phyloP scores from a whole-genome alignment of 2,888 invertebrate genomes.

The Drosophila mayaguana region DNA sequence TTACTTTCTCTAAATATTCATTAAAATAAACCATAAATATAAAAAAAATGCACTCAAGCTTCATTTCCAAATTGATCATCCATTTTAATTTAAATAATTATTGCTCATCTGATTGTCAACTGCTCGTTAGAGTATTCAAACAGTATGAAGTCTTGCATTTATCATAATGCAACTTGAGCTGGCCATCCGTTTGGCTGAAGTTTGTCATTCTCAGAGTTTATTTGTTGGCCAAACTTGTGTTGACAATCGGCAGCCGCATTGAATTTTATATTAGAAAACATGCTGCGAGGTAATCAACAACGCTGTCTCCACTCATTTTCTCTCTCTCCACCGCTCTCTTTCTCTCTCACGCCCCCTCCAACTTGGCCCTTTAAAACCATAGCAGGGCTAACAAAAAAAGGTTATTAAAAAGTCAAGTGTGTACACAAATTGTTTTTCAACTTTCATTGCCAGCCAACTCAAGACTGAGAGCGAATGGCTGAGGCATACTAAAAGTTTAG shows the following conservation, averaged over 20 bases:
- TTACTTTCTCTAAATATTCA: not conserved
- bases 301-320: not conserved
- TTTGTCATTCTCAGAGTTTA: conserved; percentile 15
- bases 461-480: not conserved
- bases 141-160: not conserved
- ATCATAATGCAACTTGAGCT: not conserved
- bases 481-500: conserved; percentile 20
- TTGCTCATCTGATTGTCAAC: not conserved
- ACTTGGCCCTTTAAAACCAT: conserved; percentile 12
- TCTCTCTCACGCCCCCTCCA: not conserved
- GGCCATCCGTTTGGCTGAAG: not conserved
- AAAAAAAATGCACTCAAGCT: not conserved
- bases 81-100: not conserved
- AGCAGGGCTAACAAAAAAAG: conserved; percentile 40
- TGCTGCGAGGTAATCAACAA: conserved; percentile 25
- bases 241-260: conserved; percentile 54
- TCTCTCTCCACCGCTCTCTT: no score
- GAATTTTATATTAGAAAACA: conserved; percentile 26
- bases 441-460: conserved; percentile 14
- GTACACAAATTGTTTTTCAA: conserved; percentile 31
- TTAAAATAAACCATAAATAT: not conserved
- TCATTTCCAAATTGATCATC: not conserved
- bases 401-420: conserved; percentile 43
- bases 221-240: conserved; percentile 38
- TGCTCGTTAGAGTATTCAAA: conserved; percentile 15